Evolutionary conservation across 2,888 invertebrate genomes (phyloP), one percentile per base, ranked within the genome.

Genomic region (Dynastes hyllus): DNA sequence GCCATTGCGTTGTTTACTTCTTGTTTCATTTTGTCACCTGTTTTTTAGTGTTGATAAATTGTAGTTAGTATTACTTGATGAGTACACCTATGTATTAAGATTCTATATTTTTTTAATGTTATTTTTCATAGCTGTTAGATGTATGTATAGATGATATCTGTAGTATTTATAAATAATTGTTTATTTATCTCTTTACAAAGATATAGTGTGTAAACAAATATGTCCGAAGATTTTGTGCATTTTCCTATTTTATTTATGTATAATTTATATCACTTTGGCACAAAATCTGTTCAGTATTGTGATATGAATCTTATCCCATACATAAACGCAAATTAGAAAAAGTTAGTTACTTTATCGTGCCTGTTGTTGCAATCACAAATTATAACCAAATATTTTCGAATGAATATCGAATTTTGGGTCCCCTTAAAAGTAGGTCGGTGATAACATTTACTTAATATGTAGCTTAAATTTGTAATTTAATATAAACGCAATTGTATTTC

Each of bases 301-400:
- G 87, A 87, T 87, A 87, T 85, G 81, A 81, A 81, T 81, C 81
- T 81, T 78, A 79, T 81, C 69, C 75, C 69, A 50, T 79, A 77
- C 45, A 69, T 61, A 63, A 79, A 76, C 53, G 76, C 66, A 61
- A 76, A 70, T 73, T 78, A 78, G 76, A 55, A 77, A 79, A 84
- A 84, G 85, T 86, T 87, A 87, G 86, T 87, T 87, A 87, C 87
- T 87, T 88, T 87, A 87, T 86, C 86, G 88, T 88, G 88, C 88
- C 87, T 88, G 87, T 86, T 86, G 86, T 83, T 85, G 85, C 86
- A 86, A 87, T 86, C 86, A 85, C 83, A 86, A 85, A 81, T 83
- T 82, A 73, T 85, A 84, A 84, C 84, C 84, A 83, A 86, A 85
- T 85, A 83, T 83, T 82, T 81, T 79, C 83, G 83, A 83, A 79